These are phyloP conservation scores for Scomber japonicus DNA, from an alignment of 2,113 vertebrate species.

Conservation along the genomic window DNA sequence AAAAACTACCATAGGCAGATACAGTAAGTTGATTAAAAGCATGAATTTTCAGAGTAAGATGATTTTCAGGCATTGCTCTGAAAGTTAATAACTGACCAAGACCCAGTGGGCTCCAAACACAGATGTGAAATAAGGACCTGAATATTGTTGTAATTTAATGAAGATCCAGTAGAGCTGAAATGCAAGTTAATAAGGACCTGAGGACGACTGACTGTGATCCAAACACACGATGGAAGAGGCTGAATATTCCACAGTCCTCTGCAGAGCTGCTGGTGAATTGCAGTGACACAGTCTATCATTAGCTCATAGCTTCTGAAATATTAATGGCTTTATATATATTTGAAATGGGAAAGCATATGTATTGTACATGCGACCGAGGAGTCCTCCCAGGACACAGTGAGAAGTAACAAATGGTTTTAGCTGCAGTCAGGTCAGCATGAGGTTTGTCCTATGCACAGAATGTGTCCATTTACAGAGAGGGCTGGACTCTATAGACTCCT, in stretches of 20 bases:
- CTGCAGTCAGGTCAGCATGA: too few species aligned
- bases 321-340: constrained; percentile 20
- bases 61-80: not conserved
- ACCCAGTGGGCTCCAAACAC: constrained; percentile 14
- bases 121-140: constrained; percentile 5
- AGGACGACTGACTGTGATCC: not conserved
- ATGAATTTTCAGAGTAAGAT: not conserved
- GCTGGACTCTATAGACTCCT: too few species aligned
- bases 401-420: too few species aligned
- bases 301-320: constrained; percentile 8
- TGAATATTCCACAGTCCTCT: not conserved
- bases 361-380: not conserved
- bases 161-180: constrained; percentile 8
- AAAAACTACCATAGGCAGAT: not conserved
- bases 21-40: not conserved
- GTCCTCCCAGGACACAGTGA: not conserved
- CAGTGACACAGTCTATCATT: not conserved
- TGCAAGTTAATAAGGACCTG: constrained; percentile 3
- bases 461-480: too few species aligned
- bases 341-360: not conserved
- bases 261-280: constrained; percentile 1
- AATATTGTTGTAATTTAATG: constrained; percentile 30
- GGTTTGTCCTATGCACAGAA: too few species aligned
- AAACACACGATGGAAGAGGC: not conserved
- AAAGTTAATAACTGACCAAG: constrained; percentile 23